A percentile compares a stretch with the other conserved stretches of the same genome.
These are phyloP conservation scores for Amphiprion clarkii DNA, from an alignment of 2,797 vertebrate species.

Conservation along the genomic window DNA sequence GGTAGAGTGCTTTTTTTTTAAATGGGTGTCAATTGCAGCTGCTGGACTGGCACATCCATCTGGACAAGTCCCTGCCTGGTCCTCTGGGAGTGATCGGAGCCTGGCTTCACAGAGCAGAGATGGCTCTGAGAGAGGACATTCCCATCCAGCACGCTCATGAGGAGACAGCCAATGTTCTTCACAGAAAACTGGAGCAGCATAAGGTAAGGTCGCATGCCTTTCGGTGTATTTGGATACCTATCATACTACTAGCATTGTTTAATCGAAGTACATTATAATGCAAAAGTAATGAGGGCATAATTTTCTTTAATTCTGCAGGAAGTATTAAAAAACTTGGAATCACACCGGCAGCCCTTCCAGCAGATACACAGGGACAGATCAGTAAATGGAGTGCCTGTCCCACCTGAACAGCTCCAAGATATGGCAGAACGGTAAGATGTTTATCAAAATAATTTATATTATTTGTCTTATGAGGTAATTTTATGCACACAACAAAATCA, in stretches of 20 bases:
- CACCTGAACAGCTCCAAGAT: constrained; percentile 95
- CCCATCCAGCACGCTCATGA: constrained; percentile 92
- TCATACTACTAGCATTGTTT: background rate
- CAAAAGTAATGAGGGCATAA: background rate
- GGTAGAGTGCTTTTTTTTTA: constrained; percentile 37
- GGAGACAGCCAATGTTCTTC: constrained; percentile 94
- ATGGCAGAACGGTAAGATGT: constrained; percentile 94
- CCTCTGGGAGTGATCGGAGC: constrained; percentile 94
- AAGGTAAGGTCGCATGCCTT: constrained; percentile 85
- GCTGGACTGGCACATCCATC: constrained; percentile 95
- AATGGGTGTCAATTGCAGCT: constrained; percentile 72
- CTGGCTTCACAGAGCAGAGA: constrained; percentile 95
- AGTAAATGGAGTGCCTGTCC: constrained; percentile 95
- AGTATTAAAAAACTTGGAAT: constrained; percentile 94
- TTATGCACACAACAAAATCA: background rate
- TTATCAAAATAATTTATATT: background rate
- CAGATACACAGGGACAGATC: constrained; percentile 95
- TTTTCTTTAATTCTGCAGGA: constrained; percentile 83
- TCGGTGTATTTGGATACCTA: background rate
- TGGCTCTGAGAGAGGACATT: constrained; percentile 93
- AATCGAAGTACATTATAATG: background rate
- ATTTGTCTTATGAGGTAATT: background rate
- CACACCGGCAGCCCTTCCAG: constrained; percentile 93
- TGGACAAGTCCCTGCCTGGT: constrained; percentile 95
- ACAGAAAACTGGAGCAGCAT: constrained; percentile 94